These are phyloP conservation scores for Lepidocolaptes lacrymiger DNA, from an alignment of 2,797 vertebrate genomes.

Conservation along the genomic window DNA sequence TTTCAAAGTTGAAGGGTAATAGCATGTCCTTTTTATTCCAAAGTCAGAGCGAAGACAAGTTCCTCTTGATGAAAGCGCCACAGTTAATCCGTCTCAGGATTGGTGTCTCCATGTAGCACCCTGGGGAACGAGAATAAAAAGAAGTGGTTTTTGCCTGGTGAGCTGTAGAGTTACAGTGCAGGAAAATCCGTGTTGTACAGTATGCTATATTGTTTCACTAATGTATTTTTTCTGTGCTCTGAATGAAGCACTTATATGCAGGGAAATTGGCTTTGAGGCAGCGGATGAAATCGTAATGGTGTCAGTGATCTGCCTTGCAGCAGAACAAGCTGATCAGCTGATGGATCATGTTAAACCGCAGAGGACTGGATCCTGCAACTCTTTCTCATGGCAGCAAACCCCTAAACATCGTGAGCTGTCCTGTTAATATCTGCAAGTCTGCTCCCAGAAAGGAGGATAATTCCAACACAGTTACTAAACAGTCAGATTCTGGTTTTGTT, in stretches of 20 bases:
- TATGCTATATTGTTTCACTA: constrained; percentile 56
- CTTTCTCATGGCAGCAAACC: neutral
- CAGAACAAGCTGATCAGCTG: constrained; percentile 53
- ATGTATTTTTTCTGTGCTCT: constrained; percentile 54
- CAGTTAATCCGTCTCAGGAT: constrained; percentile 53
- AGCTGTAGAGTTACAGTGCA: constrained; percentile 63
- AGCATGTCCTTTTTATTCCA: constrained; percentile 48
- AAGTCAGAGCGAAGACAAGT: constrained; percentile 56
- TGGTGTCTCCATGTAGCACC: constrained; percentile 61
- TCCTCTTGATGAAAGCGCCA: constrained; percentile 63
- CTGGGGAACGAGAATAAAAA: constrained; percentile 66
- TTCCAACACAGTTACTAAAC: neutral
- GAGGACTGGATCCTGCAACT: neutral
- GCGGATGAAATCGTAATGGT: neutral
- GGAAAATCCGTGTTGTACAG: constrained; percentile 68
- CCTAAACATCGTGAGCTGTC: neutral
- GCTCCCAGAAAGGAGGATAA: neutral
- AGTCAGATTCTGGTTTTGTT: neutral
- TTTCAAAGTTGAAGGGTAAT: neutral
- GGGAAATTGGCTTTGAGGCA: constrained; percentile 52
- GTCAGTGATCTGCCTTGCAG: constrained; percentile 49
- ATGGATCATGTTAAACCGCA: constrained; percentile 62
- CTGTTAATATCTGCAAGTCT: neutral
- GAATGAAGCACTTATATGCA: constrained; percentile 43
- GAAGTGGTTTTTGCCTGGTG: constrained; percentile 48